Evolutionary conservation across 2,113 vertebrate species (phyloP).

Genomic region (Ramphastos sulfuratus): DNA sequence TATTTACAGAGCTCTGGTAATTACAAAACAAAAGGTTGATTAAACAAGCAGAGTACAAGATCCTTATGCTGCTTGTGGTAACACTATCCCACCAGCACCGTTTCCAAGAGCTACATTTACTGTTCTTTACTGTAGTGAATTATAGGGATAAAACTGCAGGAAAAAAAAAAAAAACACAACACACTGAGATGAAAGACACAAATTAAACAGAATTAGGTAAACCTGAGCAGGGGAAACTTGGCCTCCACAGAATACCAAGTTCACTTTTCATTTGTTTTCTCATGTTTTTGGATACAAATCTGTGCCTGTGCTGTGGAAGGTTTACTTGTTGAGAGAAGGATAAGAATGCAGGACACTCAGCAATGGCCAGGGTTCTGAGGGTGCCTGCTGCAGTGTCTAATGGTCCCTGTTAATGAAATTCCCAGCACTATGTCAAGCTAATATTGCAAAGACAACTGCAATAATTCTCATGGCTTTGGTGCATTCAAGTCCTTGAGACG

Average conservation of each 20-base stretch:
- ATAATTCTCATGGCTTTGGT: background rate
- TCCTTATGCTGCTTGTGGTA: background rate
- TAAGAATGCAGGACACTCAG: background rate
- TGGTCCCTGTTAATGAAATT: background rate
- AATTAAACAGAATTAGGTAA: conserved; percentile 53
- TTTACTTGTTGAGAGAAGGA: conserved; percentile 49
- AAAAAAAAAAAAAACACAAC: background rate
- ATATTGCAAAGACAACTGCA: background rate
- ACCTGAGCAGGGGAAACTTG: conserved; percentile 29
- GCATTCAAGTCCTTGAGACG: background rate
- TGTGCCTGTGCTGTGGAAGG: background rate
- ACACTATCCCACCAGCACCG: background rate
- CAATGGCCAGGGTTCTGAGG: background rate
- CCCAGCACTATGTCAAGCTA: background rate
- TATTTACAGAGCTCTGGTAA: conserved; percentile 15
- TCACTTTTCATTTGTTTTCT: conserved; percentile 37
- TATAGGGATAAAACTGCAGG: conserved; percentile 61
- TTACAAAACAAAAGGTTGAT: conserved; percentile 46
- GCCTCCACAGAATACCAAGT: background rate
- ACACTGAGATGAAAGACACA: conserved; percentile 40
- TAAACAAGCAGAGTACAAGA: conserved; percentile 51
- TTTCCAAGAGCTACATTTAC: conserved; percentile 51
- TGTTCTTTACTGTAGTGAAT: conserved; percentile 49
- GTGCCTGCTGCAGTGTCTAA: background rate
- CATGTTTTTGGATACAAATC: conserved; percentile 16